Evolutionary conservation across 2,797 vertebrate genomes (phyloP).

Genomic region (Astyanax mexicanus): DNA sequence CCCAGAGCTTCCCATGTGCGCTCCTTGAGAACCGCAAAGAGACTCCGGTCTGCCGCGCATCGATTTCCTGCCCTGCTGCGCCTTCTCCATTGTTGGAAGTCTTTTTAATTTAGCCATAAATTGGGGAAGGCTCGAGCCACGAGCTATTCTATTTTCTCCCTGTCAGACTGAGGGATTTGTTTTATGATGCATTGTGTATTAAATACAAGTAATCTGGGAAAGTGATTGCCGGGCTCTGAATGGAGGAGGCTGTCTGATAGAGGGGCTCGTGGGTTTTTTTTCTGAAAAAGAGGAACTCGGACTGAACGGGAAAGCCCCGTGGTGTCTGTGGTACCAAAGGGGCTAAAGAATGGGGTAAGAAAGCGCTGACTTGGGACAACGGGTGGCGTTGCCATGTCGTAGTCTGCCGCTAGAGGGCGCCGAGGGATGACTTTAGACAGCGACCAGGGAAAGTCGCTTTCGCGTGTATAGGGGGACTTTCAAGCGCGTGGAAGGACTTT

Average conservation of each 20-base stretch:
- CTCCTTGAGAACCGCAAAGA: conserved; percentile 86
- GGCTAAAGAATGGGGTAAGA: conserved; percentile 69
- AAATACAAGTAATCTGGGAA: conserved; percentile 99
- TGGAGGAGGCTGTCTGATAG: conserved; percentile 77
- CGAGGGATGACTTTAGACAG: neutral
- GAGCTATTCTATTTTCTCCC: conserved; percentile 99
- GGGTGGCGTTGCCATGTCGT: neutral
- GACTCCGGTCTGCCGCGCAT: conserved; percentile 85
- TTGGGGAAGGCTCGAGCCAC: conserved; percentile 95
- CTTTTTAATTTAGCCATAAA: conserved; percentile 99
- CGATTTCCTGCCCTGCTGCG: conserved; percentile 90
- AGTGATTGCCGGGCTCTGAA: conserved; percentile 88
- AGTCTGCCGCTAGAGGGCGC: neutral
- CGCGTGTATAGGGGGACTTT: neutral
- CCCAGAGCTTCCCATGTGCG: conserved; percentile 85
- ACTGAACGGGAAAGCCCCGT: conserved; percentile 75
- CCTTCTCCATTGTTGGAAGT: conserved; percentile 89
- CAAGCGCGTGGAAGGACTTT: too few species aligned
- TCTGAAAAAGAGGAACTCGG: conserved; percentile 74
- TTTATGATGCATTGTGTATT: conserved; percentile 99
- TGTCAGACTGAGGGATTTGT: conserved; percentile 99
- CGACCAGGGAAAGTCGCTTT: neutral
- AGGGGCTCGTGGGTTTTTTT: conserved; percentile 60
- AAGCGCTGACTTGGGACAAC: conserved; percentile 59
- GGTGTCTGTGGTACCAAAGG: conserved; percentile 53